Percentiles rank a stretch among this genome's conserved stretches.
These are phyloP conservation scores for Eulimnadia texana DNA, from an alignment of 1,140 invertebrate genomes.

Conservation along the genomic window DNA sequence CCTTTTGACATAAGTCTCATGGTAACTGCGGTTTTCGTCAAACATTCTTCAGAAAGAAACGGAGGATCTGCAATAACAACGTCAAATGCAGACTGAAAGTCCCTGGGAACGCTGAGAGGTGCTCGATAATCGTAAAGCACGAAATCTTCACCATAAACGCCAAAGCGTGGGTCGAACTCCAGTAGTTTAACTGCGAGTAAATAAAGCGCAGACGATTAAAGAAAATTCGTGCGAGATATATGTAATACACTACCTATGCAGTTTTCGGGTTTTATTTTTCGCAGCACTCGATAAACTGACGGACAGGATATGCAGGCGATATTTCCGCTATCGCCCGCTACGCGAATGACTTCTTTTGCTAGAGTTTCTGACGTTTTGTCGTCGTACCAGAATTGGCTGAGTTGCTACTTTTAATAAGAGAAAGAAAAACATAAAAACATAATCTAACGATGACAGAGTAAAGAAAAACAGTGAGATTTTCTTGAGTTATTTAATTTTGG, in stretches of 20 bases:
- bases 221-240: no score
- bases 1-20: conserved; percentile 58
- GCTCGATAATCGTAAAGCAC: conserved; percentile 77
- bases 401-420: conserved; percentile 69
- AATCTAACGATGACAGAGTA: neutral
- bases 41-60: conserved; percentile 83
- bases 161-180: conserved; percentile 69
- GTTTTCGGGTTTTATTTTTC: conserved; percentile 23
- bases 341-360: conserved; percentile 43
- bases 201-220: neutral
- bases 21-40: conserved; percentile 65
- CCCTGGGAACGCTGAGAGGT: conserved; percentile 50
- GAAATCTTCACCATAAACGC: conserved; percentile 61
- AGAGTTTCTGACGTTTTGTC: conserved; percentile 53
- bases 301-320: conserved; percentile 83
- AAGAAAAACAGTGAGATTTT: no score
- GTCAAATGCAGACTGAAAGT: conserved; percentile 50
- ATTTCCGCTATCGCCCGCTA: conserved; percentile 35
- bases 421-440: conserved; percentile 14
- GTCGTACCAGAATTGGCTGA: conserved; percentile 94
- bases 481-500: no score
- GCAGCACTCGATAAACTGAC: conserved; percentile 52
- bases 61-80: conserved; percentile 85
- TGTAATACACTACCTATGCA: conserved; percentile 4
- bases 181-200: conserved; percentile 39